Conservation (phyloP, 1,140 invertebrate species). For the Metaphire vulgaris region DNA sequence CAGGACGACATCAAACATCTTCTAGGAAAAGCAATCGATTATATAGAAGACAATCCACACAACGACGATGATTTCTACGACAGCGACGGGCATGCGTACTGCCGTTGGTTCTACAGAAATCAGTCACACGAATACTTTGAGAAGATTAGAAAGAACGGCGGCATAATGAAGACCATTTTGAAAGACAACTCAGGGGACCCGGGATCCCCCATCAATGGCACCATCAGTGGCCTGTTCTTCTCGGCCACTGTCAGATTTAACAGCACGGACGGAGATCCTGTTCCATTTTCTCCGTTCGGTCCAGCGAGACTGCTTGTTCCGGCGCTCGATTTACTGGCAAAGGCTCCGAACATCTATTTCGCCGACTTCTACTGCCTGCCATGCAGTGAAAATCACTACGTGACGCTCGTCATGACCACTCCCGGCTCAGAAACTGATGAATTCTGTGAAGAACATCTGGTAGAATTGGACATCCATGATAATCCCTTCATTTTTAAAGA, state of each 20-base stretch:
- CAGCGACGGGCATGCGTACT: too few species aligned
- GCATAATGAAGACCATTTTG: slow-evolving; percentile 10
- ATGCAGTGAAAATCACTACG: slow-evolving; percentile 33
- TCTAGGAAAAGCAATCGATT: too few species aligned
- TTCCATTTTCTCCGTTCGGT: slow-evolving; percentile 3
- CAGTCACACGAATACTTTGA: slow-evolving; percentile 7
- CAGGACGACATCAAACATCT: too few species aligned
- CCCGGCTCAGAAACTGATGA: slow-evolving; percentile 30
- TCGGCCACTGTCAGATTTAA: background rate
- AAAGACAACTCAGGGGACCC: slow-evolving; percentile 21
- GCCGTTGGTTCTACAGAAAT: slow-evolving; percentile 16
- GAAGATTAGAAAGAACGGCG: background rate
- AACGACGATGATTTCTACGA: too few species aligned
- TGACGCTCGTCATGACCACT: slow-evolving; percentile 34
- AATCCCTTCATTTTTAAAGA: slow-evolving; percentile 32
- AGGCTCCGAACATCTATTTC: slow-evolving; percentile 35
- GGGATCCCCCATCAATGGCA: slow-evolving; percentile 13
- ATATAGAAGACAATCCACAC: too few species aligned
- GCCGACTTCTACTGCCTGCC: slow-evolving; percentile 36
- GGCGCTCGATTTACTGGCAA: background rate
- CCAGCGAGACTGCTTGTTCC: background rate
- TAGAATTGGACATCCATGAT: slow-evolving; percentile 29
- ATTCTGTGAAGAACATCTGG: slow-evolving; percentile 38
- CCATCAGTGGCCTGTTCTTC: slow-evolving; percentile 16
- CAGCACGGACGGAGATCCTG: background rate